Conservation (phyloP, 2,888 invertebrate species). For the Allolobophora icterica region DNA sequence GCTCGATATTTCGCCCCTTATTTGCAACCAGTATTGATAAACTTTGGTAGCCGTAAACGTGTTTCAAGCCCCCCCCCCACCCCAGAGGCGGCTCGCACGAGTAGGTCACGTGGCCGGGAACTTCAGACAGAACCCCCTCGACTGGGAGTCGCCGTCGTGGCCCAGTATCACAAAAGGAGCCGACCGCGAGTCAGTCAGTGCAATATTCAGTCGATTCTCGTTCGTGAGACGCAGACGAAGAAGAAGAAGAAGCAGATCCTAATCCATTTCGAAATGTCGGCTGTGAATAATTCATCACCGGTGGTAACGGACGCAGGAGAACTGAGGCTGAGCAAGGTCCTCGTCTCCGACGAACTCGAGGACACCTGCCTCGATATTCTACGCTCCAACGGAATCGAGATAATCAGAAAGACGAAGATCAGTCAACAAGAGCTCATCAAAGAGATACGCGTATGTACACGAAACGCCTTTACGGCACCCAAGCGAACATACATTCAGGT, state of each 20-base stretch:
- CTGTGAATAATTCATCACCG: background rate
- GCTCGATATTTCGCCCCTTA: background rate
- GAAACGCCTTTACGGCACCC: background rate
- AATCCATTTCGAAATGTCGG: background rate
- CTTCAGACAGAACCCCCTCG: background rate
- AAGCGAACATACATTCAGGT: too few species aligned
- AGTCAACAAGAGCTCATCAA: conserved; percentile 76
- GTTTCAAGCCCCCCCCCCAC: background rate
- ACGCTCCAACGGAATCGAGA: conserved; percentile 77
- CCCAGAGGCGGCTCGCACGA: too few species aligned
- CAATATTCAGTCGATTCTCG: background rate
- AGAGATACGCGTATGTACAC: conserved; percentile 78
- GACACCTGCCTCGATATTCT: conserved; percentile 83
- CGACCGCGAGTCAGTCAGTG: background rate
- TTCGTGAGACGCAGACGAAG: background rate
- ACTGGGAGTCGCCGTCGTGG: background rate
- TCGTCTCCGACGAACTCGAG: conserved; percentile 93
- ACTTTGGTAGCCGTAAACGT: background rate
- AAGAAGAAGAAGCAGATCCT: background rate
- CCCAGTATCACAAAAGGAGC: background rate
- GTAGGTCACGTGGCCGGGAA: background rate
- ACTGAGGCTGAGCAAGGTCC: conserved; percentile 69
- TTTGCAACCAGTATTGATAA: background rate
- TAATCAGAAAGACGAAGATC: conserved; percentile 80
- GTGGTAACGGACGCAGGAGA: too few species aligned